Percentiles rank a stretch among this genome's conserved stretches.
phyloP scores from a whole-genome alignment of 2,113 vertebrate genomes.

The Leuciscus idus region DNA sequence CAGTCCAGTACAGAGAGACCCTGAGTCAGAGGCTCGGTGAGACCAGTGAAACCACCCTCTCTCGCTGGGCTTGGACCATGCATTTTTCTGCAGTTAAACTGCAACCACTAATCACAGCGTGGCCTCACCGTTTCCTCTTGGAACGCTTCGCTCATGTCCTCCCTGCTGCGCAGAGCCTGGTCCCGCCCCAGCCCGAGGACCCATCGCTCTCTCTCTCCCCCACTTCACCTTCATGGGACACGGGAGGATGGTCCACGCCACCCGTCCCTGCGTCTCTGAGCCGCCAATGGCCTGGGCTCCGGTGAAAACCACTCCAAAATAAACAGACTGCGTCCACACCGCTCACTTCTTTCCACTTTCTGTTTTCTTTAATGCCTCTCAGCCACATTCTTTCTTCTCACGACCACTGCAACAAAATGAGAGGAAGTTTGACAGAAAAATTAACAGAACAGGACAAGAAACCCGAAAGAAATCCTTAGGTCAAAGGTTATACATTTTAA shows the following conservation, averaged over 20 bases:
- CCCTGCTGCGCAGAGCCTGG: conserved; percentile 51
- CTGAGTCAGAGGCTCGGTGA: conserved; percentile 65
- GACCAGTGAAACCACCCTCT: conserved; percentile 63
- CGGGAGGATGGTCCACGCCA: conserved; percentile 43
- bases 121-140: conserved; percentile 73
- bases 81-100: conserved; percentile 81
- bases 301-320: conserved; percentile 70
- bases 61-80: conserved; percentile 66
- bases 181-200: conserved; percentile 38
- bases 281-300: conserved; percentile 52
- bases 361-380: background rate
- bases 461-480: background rate
- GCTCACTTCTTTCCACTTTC: conserved; percentile 57
- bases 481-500: background rate
- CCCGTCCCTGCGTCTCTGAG: conserved; percentile 57
- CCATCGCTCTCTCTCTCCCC: conserved; percentile 6
- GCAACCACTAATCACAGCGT: conserved; percentile 79
- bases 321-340: conserved; percentile 72
- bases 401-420: background rate
- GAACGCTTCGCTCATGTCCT: conserved; percentile 64
- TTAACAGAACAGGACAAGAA: background rate
- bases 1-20: conserved; percentile 13
- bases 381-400: background rate
- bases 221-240: conserved; percentile 62
- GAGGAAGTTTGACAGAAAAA: background rate